Evolutionary conservation across 2,113 vertebrate genomes (phyloP).

Genomic region (Thamnophis sirtalis): DNA sequence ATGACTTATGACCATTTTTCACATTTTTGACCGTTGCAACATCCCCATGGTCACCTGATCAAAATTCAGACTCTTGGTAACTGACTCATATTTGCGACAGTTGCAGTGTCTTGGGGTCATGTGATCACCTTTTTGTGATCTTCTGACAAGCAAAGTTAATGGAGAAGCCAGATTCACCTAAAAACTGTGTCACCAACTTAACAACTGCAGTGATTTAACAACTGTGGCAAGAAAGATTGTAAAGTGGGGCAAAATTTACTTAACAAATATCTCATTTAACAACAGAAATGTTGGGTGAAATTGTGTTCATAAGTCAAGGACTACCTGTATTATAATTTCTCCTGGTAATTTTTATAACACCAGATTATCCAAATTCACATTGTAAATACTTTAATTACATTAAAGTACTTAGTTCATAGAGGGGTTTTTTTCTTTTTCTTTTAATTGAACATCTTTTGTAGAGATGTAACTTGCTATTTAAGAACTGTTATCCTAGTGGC

Average conservation of each 20-base stretch:
- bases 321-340: constrained; percentile 4
- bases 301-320: not conserved
- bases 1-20: not conserved
- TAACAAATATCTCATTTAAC: constrained; percentile 37
- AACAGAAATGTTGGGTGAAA: not conserved
- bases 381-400: constrained; percentile 11
- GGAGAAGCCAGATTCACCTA: not conserved
- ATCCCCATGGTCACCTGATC: not conserved
- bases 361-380: constrained; percentile 10
- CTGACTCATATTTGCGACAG: not conserved
- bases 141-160: not conserved
- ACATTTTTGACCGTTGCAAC: not conserved
- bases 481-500: not conserved
- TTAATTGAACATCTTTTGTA: not conserved
- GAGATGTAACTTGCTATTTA: not conserved
- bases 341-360: constrained; percentile 18
- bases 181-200: not conserved
- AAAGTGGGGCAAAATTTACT: not conserved
- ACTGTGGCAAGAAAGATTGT: not conserved
- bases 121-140: not conserved
- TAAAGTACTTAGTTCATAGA: not conserved
- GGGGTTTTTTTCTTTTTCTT: not conserved
- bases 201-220: not conserved
- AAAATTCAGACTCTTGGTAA: not conserved
- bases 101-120: not conserved